phyloP scores from a whole-genome alignment of 2,113 vertebrate genomes.

The Vidua chalybeata region DNA sequence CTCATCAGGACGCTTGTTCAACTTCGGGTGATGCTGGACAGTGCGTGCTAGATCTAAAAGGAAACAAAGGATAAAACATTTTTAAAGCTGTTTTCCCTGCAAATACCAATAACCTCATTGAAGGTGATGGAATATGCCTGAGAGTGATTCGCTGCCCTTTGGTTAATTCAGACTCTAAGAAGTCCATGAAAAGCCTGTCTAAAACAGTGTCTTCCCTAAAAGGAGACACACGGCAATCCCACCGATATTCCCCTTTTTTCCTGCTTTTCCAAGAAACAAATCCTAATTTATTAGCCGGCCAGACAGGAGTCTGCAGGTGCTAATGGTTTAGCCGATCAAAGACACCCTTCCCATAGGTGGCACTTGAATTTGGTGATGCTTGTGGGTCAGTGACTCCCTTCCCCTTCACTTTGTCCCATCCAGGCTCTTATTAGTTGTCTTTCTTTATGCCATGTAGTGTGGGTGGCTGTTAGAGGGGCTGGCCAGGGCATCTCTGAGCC shows the following conservation, averaged over 20 bases:
- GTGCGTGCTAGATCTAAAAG: background rate
- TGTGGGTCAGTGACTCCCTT: background rate
- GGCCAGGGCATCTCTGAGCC: background rate
- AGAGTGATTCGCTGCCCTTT: background rate
- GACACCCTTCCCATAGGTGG: background rate
- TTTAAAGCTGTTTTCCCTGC: background rate
- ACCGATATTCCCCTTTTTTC: background rate
- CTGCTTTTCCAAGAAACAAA: background rate
- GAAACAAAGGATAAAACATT: background rate
- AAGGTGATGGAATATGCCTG: background rate
- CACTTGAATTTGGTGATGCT: background rate
- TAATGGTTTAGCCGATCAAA: background rate
- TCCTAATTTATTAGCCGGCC: background rate
- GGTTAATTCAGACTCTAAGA: background rate
- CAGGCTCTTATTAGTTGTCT: background rate
- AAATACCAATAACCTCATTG: background rate
- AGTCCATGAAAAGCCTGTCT: background rate
- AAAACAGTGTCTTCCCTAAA: background rate
- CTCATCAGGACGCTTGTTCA: background rate
- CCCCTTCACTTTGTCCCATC: background rate
- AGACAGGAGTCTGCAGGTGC: background rate
- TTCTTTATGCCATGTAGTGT: accelerated
- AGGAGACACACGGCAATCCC: background rate
- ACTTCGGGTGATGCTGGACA: background rate
- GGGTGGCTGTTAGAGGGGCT: background rate